Evolutionary conservation across 1,140 invertebrate genomes (phyloP).

Genomic region (Eufriesea mexicana): DNA sequence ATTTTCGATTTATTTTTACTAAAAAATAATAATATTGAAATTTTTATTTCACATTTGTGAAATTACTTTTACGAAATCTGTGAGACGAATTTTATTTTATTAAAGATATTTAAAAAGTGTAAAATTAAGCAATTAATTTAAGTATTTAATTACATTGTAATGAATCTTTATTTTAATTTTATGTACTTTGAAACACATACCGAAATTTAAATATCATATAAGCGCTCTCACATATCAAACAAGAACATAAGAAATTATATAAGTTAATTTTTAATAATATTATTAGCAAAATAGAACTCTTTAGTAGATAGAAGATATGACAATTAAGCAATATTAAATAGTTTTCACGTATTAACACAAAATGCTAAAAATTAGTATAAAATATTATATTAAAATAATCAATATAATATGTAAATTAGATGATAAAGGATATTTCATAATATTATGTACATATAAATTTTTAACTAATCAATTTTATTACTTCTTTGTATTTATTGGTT

Average conservation of each 20-base stretch:
- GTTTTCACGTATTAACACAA: neutral
- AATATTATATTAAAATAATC: too few species aligned
- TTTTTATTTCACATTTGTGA: neutral
- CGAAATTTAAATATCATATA: neutral
- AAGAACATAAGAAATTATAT: neutral
- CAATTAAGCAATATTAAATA: neutral
- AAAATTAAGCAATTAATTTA: neutral
- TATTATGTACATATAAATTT: neutral
- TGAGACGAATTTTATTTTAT: neutral
- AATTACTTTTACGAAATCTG: neutral
- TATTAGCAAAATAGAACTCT: neutral
- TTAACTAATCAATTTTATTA: conserved; percentile 16
- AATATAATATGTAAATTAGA: neutral
- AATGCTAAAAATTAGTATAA: neutral
- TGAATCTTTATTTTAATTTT: neutral
- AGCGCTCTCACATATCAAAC: neutral
- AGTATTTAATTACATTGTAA: neutral
- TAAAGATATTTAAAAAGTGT: neutral
- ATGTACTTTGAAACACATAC: neutral
- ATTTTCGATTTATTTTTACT: neutral
- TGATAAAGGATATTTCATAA: neutral
- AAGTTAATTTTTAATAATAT: neutral
- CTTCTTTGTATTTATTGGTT: neutral
- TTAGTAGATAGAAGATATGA: neutral
- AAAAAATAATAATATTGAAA: neutral